Evolutionary conservation across 2,797 vertebrate genomes (phyloP), one percentile per base, ranked within the genome.

Genomic region (Gobionotothen gibberifrons): DNA sequence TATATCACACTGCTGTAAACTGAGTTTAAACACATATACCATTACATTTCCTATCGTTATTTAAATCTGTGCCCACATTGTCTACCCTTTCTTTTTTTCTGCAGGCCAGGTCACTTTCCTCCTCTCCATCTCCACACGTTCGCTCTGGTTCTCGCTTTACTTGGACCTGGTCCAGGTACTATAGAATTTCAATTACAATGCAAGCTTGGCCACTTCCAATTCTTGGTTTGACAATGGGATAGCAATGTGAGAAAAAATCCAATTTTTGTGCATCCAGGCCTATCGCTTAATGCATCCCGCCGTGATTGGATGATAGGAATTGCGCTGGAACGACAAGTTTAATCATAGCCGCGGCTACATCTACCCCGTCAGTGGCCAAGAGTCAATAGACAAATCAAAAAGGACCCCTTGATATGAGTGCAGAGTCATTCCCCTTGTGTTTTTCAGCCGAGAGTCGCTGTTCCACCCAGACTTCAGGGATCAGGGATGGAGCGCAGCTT

Each of bases 251-350:
- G 89, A 77, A 83, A 83, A 87, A 91, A 92, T 88, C 83, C 83
- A 87, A 91, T 92, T 89, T 90, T 90, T 90, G 85, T 90, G 89
- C 91, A 89, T 89, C 82, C 90, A 87, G 86, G 84, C 87, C 87
- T 88, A 84, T 86, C 87, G 82, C 81, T 82, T 84, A 85, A 89
- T 85, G 84, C 51, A 74, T 85, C 84, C 82, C 47, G 58, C 74
- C 14, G 8, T 81, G 88, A 87, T 87, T 85, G 84, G 85, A 82
- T 83, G 85, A 90, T 87, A 82, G 84, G 79, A 85, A 81, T 53
- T 83, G 81, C 82, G 54, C 76, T 72, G 86, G 83, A 87, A 89
- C 49, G 88, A 91, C 88, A 88, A 90, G 86, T 91, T 89, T 91
- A 89, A 91, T 92, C 89, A 91, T 87, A 88, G 88, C 90, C 71